phyloP scores from a whole-genome alignment of 2,888 invertebrate species.

The Aplocera efformata region DNA sequence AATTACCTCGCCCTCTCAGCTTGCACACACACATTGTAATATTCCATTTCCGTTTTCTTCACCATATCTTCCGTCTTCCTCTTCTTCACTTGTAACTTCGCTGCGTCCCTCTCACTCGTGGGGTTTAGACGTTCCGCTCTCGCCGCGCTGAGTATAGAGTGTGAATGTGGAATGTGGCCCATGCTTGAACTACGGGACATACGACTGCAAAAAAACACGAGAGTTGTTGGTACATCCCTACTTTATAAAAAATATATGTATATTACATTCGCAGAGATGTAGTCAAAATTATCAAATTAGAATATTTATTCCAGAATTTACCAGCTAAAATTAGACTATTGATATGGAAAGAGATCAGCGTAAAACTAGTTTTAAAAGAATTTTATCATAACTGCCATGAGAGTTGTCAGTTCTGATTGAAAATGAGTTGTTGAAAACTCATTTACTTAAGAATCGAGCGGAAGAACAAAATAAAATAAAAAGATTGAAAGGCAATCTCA shows the following conservation, averaged over 20 bases:
- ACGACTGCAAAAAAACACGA: slow-evolving; percentile 46
- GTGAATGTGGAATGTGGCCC: slow-evolving; percentile 78
- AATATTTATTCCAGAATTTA: slow-evolving; percentile 1
- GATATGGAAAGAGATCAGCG: too few species aligned
- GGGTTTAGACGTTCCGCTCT: slow-evolving; percentile 60
- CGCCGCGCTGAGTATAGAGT: slow-evolving; percentile 67
- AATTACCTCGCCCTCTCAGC: slow-evolving; percentile 91
- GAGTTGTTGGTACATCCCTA: neutral
- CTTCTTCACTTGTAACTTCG: slow-evolving; percentile 92
- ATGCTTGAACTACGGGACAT: slow-evolving; percentile 79
- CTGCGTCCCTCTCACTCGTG: slow-evolving; percentile 82
- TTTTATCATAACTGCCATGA: too few species aligned
- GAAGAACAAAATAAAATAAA: too few species aligned
- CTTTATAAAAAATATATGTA: too few species aligned
- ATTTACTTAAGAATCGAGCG: too few species aligned
- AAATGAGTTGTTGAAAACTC: too few species aligned
- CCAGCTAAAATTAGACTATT: too few species aligned
- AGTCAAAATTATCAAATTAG: neutral
- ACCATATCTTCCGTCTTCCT: slow-evolving; percentile 94
- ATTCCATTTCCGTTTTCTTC: slow-evolving; percentile 95
- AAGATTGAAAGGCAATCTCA: too few species aligned
- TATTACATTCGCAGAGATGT: slow-evolving; percentile 2
- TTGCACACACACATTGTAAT: slow-evolving; percentile 94
- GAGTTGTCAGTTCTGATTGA: too few species aligned
- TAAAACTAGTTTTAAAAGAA: too few species aligned